Conservation (phyloP, 2,113 vertebrate genomes). For the Colinus virginianus region DNA sequence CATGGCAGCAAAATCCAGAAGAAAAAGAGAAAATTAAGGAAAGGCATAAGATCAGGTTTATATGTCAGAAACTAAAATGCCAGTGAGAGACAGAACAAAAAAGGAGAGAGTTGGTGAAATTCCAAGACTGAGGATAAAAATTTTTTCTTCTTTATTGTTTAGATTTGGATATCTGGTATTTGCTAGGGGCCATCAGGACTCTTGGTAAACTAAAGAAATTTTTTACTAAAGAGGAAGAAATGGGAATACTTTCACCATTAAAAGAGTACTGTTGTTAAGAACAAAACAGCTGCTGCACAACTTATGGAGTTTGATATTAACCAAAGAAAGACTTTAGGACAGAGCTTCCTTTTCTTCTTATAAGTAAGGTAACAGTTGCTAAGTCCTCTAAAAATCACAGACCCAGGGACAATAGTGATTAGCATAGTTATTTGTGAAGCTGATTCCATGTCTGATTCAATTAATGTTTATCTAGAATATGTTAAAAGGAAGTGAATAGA, state of each 20-base stretch:
- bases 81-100: background rate
- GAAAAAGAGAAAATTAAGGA: background rate
- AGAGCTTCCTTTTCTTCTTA: background rate
- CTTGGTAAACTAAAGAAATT: background rate
- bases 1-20: background rate
- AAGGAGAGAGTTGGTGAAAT: background rate
- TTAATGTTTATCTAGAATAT: background rate
- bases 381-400: background rate
- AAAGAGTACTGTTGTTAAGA: background rate
- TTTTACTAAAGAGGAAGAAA: background rate
- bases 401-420: accelerated
- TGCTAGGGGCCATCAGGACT: background rate
- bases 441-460: background rate
- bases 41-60: background rate
- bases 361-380: background rate
- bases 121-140: background rate
- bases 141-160: background rate
- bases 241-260: background rate
- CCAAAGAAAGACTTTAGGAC: background rate
- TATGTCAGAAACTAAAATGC: background rate
- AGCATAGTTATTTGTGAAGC: accelerated
- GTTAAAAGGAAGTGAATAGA: background rate
- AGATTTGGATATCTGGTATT: background rate
- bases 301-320: background rate
- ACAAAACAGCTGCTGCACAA: too few relatives aligned